Evolutionary conservation across 2,113 vertebrate genomes (phyloP), one percentile per base, ranked within the genome.

Genomic region (Lagenorhynchus albirostris): DNA sequence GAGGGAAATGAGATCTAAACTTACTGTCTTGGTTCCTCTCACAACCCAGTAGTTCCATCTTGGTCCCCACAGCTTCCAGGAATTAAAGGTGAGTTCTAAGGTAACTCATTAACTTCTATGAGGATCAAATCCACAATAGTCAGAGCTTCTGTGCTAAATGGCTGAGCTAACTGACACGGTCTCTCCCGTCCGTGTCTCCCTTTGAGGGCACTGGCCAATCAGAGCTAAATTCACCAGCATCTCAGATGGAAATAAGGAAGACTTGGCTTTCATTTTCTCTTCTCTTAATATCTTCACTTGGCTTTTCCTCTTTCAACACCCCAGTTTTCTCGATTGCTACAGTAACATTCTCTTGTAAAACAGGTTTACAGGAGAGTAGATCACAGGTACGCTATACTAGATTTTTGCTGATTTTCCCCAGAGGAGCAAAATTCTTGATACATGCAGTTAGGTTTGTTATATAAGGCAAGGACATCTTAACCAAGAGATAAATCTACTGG

Each of bases 11-110:
- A 68, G 21, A n/a, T 53, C 36, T 41, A 81, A 91, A 31, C 1
- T 31, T 6, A 18, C 4, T 58, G 68, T 80, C 50, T 23, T 11
- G 26, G 62, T 29, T 95, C 17, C 33, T 58, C 7, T 44, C 26
- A 41, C 0, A 1, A 70, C 8, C 11, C 33, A 31, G 15, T 5
- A 14, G 55, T 33, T 14, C 26, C 25, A 29, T 6, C 4, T 3
- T 29, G 25, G 20, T 1, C 60, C 33, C 62, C 2, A 20, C n/a
- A 58, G 20, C 21, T 73, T 47, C 82, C 36, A 79, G 41, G 36
- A 82, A 55, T 41, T 86, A 26, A 25, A 58, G 47, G 47, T 44
- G 65, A 89, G 41, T 60, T 91, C 53, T 55, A 58, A 10, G 6
- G 8, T 65, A 92, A 87, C 31, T 81, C 73, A 17, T 38, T 47